Evolutionary conservation across 2,888 invertebrate species (phyloP).

Genomic region (Stenotaenia linearis): DNA sequence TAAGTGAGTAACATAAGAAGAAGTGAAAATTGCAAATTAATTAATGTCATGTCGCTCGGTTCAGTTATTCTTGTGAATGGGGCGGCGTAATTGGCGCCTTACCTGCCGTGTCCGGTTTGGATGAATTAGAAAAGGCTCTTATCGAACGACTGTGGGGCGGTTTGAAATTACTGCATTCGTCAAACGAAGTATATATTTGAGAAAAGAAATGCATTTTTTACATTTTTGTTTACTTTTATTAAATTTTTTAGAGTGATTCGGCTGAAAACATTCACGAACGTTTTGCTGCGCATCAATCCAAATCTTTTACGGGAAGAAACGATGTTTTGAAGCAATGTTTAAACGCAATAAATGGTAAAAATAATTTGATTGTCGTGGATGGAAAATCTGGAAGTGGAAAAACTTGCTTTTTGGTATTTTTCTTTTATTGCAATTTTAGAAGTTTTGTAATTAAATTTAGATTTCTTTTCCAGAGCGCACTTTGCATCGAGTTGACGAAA

Average conservation of each 20-base stretch:
- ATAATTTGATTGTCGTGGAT: conserved; percentile 42
- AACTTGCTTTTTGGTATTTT: conserved; percentile 45
- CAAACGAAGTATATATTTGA: neutral
- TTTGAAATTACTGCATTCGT: neutral
- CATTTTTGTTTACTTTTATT: neutral
- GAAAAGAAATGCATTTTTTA: neutral
- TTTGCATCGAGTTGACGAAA: neutral
- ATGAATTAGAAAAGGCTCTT: neutral
- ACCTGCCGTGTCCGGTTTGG: neutral
- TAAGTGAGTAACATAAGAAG: conserved; percentile 39
- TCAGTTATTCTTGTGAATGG: neutral
- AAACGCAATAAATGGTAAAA: conserved; percentile 35
- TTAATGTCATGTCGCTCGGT: no score
- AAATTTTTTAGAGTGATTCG: neutral
- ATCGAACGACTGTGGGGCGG: neutral
- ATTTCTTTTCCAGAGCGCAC: neutral
- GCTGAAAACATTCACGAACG: neutral
- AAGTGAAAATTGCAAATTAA: neutral
- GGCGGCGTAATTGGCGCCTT: neutral
- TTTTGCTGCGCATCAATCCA: neutral
- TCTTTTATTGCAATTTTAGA: neutral
- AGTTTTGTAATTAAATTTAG: neutral
- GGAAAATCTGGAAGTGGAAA: conserved; percentile 48
- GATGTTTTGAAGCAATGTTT: neutral
- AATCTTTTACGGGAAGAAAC: neutral